Conservation (phyloP, 2,113 vertebrate genomes). For the Centropus bengalensis region DNA sequence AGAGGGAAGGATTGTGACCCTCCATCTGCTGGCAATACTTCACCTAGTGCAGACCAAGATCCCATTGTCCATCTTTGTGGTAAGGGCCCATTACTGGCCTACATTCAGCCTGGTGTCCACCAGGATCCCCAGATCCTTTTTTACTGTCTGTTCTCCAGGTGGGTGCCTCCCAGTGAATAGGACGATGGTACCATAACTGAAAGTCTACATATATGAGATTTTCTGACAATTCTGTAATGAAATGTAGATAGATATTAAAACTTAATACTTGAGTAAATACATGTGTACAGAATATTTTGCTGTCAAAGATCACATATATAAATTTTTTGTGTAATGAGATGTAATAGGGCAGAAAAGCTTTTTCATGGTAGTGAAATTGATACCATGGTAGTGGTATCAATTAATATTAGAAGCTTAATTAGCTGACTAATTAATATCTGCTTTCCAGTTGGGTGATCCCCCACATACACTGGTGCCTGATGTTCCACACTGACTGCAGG, state of each 20-base stretch:
- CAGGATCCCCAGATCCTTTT: too few species aligned
- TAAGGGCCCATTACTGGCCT: too few species aligned
- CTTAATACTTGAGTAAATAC: background rate
- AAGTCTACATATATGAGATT: too few species aligned
- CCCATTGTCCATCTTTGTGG: too few species aligned
- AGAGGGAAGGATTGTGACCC: background rate
- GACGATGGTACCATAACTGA: too few species aligned
- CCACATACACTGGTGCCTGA: background rate
- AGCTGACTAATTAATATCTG: background rate
- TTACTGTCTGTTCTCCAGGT: too few species aligned
- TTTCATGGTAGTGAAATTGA: too few species aligned
- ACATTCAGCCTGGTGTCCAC: too few species aligned
- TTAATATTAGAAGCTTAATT: background rate
- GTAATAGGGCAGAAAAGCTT: background rate
- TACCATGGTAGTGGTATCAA: accelerated
- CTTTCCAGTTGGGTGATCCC: background rate
- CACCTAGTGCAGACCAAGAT: background rate
- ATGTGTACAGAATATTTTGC: background rate
- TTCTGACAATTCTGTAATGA: too few species aligned
- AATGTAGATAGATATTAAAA: background rate
- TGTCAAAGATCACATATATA: background rate
- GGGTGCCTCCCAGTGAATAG: too few species aligned
- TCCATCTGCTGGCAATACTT: background rate
- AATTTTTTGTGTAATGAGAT: background rate
- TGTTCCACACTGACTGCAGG: background rate